Base-by-base conservation (phyloP, 2,113 vertebrate genomes). In the Neodontobutis hainanensis region DNA sequence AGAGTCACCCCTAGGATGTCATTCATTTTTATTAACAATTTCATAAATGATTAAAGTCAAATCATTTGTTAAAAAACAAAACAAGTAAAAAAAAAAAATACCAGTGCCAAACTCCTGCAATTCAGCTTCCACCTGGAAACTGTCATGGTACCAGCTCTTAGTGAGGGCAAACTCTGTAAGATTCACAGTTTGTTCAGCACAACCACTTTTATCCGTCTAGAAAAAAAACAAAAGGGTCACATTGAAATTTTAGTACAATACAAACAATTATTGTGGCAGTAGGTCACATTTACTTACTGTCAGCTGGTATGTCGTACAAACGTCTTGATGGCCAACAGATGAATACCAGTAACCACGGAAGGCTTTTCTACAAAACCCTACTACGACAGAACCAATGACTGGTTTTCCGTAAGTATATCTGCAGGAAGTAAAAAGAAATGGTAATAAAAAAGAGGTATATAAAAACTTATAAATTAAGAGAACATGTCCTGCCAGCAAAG, bases 331-430 rank as follows among this genome's bases (percentile, higher is more conserved):
- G 5, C 2, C 0, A 2, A 0, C 0, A 0, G 0, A 0, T 3
- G 2, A 9, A 35, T 3, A 14, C 80, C 81, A 82, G 58, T 19
- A 72, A 35, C n/a, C 69, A 0, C 0, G 2, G 6, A 32, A 2
- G 2, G 15, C 2, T 0, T 44, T 64, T 38, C 70, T 63, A 44
- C 92, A 92, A 15, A 91, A 57, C 14, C 5, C 43, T 0, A 61
- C 81, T n/a, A 59, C 86, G 10, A 89, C 85, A 11, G 64, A 67
- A 3, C 92, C 92, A 14, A 66, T 0, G n/a, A 93, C 91, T 11
- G 92, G 91, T 68, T 92, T 93, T 8, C 92, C 92, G 55, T 90
- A 93, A 0, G 91, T 91, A 74, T 93, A 93, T 67, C 92, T 93
- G 73, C 45, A 67, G 57, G 27, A 19, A 6, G 65, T 27, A 9